Evolutionary conservation across 2,113 vertebrate species (phyloP).

Genomic region (Shinisaurus crocodilurus): DNA sequence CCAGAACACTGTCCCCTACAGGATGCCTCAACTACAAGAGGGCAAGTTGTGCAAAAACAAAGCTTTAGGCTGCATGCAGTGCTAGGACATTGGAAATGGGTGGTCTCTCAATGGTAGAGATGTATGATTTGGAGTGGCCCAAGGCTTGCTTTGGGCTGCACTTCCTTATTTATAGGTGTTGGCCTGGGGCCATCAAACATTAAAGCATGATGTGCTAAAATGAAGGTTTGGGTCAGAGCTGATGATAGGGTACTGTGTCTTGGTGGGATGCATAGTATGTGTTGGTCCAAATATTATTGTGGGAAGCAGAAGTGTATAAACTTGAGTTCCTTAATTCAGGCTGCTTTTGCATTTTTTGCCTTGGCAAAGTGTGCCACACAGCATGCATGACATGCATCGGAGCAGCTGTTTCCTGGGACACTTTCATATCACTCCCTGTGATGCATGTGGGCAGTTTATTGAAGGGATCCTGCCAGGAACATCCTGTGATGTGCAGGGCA

Average conservation of each 20-base stretch:
- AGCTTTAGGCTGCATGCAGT: neutral
- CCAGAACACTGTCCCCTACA: neutral
- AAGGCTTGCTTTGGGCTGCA: neutral
- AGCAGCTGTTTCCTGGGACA: slow-evolving; percentile 3
- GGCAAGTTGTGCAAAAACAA: neutral
- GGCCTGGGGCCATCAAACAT: neutral
- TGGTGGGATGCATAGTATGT: neutral
- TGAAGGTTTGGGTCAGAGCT: neutral
- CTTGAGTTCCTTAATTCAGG: neutral
- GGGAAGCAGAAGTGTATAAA: neutral
- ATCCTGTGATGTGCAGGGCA: neutral
- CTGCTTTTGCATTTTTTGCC: neutral
- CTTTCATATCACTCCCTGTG: neutral
- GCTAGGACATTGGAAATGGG: neutral
- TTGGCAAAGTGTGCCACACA: neutral
- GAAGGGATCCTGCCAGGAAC: neutral
- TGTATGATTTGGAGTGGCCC: neutral
- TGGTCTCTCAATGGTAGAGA: neutral
- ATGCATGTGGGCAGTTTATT: neutral
- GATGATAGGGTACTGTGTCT: neutral
- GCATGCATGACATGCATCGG: neutral
- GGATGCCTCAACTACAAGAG: no score
- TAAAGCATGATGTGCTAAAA: neutral
- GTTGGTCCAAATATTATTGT: neutral
- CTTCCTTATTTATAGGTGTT: neutral